Percentiles rank a stretch among this genome's conserved stretches.
These are phyloP conservation scores for Corythornis cristatus DNA, from an alignment of 2,113 vertebrate genomes.

Conservation along the genomic window DNA sequence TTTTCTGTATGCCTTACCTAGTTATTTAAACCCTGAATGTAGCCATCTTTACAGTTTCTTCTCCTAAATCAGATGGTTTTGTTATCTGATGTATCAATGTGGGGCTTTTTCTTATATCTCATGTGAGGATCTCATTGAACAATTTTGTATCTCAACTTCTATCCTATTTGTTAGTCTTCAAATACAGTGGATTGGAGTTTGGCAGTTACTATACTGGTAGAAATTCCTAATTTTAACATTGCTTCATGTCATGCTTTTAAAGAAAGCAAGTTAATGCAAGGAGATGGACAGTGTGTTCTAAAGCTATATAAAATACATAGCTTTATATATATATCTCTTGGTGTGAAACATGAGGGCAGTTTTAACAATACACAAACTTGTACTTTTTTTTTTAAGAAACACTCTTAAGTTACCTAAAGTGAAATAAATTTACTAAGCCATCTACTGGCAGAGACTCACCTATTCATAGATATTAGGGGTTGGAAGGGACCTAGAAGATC, in stretches of 20 bases:
- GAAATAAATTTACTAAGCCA: neutral
- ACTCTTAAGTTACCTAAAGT: neutral
- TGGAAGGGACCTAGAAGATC: too few species aligned
- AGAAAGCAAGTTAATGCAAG: neutral
- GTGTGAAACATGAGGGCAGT: neutral
- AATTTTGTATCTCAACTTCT: neutral
- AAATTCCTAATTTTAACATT: neutral
- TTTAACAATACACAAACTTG: neutral
- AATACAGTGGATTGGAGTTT: neutral
- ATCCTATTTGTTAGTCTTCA: neutral
- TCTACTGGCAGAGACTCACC: neutral
- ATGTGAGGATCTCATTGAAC: neutral
- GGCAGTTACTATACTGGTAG: neutral
- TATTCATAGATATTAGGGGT: too few species aligned
- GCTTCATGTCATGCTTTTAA: neutral
- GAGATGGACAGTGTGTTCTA: neutral
- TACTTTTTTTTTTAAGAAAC: neutral
- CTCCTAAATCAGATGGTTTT: neutral
- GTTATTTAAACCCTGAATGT: neutral
- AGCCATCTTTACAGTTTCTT: neutral
- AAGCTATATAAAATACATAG: neutral
- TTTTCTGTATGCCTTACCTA: conserved; percentile 5
- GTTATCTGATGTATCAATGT: neutral
- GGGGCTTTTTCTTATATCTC: neutral
- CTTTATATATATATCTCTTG: neutral